Conservation (phyloP, 2,113 vertebrate genomes). For the Elephas maximus region DNA sequence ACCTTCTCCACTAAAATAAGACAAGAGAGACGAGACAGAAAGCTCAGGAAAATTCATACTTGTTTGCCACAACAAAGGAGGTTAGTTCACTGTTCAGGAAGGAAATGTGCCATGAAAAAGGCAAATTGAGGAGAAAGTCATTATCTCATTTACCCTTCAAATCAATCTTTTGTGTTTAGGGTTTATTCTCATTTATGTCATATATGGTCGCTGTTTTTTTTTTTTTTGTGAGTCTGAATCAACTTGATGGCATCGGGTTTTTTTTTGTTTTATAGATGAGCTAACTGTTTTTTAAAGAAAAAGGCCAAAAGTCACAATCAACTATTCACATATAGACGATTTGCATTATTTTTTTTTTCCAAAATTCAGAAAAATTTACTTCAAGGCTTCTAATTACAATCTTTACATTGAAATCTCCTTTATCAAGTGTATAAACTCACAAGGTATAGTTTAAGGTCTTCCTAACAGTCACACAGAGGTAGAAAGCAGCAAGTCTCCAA, state of each 20-base stretch:
- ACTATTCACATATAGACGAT: slow-evolving; percentile 25
- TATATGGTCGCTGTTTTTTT: too few species aligned
- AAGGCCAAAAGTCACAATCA: slow-evolving; percentile 9
- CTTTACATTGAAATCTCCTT: slow-evolving; percentile 26
- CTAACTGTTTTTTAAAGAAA: neutral
- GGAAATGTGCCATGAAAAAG: neutral
- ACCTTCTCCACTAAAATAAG: neutral
- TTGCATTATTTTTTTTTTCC: neutral
- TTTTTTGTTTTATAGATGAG: neutral
- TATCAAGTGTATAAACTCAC: neutral
- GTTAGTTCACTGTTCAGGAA: neutral
- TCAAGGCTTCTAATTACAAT: slow-evolving; percentile 13
- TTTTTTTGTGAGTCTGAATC: too few species aligned
- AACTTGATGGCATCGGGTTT: too few species aligned
- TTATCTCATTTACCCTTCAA: neutral
- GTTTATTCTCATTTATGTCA: neutral
- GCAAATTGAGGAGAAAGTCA: neutral
- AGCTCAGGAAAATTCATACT: neutral
- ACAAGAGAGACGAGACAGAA: neutral
- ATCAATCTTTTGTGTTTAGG: neutral
- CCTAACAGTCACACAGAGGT: neutral
- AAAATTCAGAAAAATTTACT: neutral
- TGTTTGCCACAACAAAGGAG: neutral
- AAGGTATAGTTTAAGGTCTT: neutral
- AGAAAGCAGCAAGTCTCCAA: neutral